Evolutionary conservation across 2,797 vertebrate species (phyloP).

Genomic region (Rhynchotus rufescens): DNA sequence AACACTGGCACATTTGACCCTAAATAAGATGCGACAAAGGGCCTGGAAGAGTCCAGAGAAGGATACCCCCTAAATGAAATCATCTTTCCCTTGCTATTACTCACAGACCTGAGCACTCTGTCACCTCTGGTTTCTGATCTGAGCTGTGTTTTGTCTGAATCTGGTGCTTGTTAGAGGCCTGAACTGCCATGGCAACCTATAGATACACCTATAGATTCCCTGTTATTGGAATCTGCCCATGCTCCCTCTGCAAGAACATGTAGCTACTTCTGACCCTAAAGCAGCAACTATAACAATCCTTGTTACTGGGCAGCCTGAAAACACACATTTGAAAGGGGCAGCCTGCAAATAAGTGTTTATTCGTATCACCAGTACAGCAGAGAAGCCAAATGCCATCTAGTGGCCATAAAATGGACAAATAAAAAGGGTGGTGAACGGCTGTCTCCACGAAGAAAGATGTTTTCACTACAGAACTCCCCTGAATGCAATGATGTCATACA

Average conservation of each 20-base stretch:
- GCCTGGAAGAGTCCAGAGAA: background rate
- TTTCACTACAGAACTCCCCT: background rate
- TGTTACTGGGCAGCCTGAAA: background rate
- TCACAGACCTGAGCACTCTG: background rate
- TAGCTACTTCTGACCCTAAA: background rate
- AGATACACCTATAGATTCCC: background rate
- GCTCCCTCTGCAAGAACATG: background rate
- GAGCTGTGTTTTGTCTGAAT: background rate
- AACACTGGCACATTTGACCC: no score
- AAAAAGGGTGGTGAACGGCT: background rate
- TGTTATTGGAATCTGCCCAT: background rate
- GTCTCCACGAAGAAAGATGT: background rate
- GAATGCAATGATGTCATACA: background rate
- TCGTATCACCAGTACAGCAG: background rate
- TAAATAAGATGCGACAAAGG: background rate
- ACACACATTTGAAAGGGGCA: rapidly evolving
- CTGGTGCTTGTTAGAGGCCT: background rate
- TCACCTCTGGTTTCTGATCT: background rate
- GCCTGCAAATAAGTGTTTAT: rapidly evolving
- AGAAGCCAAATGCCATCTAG: slow-evolving; percentile 48
- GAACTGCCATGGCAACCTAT: background rate
- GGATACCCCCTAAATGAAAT: background rate
- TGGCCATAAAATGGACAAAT: background rate
- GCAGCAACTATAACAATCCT: background rate
- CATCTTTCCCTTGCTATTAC: background rate